Evolutionary conservation across 2,888 invertebrate species (phyloP).

Genomic region (Amphipoea oculea): DNA sequence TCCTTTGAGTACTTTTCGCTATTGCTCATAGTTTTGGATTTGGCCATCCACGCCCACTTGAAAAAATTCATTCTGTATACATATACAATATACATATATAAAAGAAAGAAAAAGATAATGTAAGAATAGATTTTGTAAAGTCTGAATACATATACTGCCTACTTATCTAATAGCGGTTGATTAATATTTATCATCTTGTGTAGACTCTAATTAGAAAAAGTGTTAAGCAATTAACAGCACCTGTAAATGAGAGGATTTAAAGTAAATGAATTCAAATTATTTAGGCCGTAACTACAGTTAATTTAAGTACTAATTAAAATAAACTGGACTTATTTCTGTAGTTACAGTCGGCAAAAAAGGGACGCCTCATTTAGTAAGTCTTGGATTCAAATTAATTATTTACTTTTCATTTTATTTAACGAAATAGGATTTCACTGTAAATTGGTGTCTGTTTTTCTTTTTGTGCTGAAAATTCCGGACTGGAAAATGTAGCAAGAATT

Average conservation of each 20-base stretch:
- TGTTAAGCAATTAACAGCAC: not conserved
- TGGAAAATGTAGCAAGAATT: constrained; percentile 4
- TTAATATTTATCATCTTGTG: not conserved
- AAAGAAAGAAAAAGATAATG: not conserved
- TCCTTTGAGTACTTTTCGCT: too few species aligned
- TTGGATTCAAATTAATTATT: constrained; percentile 46
- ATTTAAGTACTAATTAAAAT: constrained; percentile 37
- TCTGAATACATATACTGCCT: not conserved
- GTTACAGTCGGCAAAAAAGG: constrained; percentile 18
- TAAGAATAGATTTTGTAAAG: not conserved
- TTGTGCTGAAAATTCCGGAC: not conserved
- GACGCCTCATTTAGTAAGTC: constrained; percentile 30
- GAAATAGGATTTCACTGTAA: constrained; percentile 26
- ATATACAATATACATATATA: too few species aligned
- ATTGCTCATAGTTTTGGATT: too few species aligned
- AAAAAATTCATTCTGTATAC: too few species aligned
- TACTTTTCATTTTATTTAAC: constrained; percentile 39
- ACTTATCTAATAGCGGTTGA: too few species aligned
- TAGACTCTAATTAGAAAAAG: not conserved
- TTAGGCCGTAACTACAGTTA: constrained; percentile 7
- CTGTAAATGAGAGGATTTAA: constrained; percentile 26
- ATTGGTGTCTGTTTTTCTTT: constrained; percentile 14
- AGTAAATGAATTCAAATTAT: constrained; percentile 18
- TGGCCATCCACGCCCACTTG: too few species aligned
- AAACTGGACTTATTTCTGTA: constrained; percentile 31